phyloP scores from a whole-genome alignment of 2,113 vertebrate species.

The Sinocyclocheilus rhinocerous region DNA sequence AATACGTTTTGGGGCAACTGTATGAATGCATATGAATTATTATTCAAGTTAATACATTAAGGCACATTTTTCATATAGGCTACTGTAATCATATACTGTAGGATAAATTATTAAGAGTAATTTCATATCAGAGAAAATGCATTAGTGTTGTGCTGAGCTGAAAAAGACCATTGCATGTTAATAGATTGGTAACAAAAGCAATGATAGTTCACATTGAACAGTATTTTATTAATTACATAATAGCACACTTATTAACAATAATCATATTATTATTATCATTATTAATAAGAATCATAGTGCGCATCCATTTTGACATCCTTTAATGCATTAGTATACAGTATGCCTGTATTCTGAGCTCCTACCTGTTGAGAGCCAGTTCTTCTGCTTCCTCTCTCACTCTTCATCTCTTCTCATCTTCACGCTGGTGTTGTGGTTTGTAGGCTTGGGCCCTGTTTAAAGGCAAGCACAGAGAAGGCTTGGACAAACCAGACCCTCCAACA shows the following conservation, averaged over 20 bases:
- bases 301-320: background rate
- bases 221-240: background rate
- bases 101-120: background rate
- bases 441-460: constrained; percentile 98
- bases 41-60: background rate
- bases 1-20: background rate
- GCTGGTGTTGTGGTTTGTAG: constrained; percentile 65
- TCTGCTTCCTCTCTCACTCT: background rate
- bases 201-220: background rate
- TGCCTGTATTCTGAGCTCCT: background rate
- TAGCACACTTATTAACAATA: background rate
- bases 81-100: background rate
- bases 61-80: background rate
- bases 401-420: background rate
- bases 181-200: background rate
- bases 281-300: background rate
- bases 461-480: constrained; percentile 94
- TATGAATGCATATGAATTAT: background rate
- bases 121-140: background rate
- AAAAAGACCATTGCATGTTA: background rate
- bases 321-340: background rate
- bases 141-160: background rate
- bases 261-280: background rate
- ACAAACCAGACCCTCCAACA: constrained; percentile 96
- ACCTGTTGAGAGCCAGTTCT: background rate